Percentiles rank a stretch among this genome's conserved stretches.
phyloP scores from a whole-genome alignment of 2,888 invertebrate genomes.

The Chorisops tibialis region DNA sequence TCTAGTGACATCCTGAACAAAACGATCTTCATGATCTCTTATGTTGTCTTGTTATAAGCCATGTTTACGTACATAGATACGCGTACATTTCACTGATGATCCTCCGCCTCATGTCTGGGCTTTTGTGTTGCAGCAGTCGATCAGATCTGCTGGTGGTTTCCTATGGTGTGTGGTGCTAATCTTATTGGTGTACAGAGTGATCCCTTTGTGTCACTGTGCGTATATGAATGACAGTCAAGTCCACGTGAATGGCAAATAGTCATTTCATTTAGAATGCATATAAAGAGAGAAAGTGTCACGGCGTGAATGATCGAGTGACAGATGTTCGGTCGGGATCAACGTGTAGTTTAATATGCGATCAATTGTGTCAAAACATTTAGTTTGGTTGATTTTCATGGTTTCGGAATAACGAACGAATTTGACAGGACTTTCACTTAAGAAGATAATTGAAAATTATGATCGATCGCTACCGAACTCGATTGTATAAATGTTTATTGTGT shows the following conservation, averaged over 20 bases:
- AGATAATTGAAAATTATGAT: constrained; percentile 16
- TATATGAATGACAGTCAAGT: constrained; percentile 16
- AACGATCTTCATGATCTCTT: constrained; percentile 27
- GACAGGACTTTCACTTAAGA: constrained; percentile 7
- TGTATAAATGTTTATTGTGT: no score
- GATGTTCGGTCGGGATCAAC: constrained; percentile 26
- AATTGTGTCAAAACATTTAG: constrained; percentile 25
- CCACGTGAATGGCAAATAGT: constrained; percentile 22
- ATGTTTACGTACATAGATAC: background rate
- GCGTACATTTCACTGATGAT: background rate
- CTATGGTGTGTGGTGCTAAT: constrained; percentile 9
- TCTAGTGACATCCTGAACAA: constrained; percentile 32
- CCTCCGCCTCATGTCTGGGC: background rate
- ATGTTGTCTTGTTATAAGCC: background rate
- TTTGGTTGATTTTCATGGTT: constrained; percentile 9
- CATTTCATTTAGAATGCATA: background rate
- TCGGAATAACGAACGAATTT: background rate
- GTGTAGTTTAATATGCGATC: constrained; percentile 23
- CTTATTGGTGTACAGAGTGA: constrained; percentile 17
- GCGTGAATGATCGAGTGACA: constrained; percentile 33
- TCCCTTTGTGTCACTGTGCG: constrained; percentile 8
- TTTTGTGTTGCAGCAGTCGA: no score
- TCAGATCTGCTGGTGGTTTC: background rate
- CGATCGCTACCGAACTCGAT: background rate
- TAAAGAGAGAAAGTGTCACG: constrained; percentile 20